Conservation (phyloP, 2,113 vertebrate species). For the Ochotona curzoniae region DNA sequence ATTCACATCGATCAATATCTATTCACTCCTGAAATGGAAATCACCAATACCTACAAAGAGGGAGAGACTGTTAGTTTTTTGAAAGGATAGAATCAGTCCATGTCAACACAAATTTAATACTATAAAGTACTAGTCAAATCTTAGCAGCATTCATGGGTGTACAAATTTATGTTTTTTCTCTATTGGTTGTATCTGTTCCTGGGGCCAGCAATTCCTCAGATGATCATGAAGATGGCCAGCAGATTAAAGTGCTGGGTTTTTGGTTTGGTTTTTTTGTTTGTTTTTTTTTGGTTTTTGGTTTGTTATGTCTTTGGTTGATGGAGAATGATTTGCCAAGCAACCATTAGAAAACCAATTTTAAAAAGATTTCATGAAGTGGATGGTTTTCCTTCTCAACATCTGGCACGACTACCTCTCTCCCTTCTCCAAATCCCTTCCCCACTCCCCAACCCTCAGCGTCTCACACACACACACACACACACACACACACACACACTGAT, state of each 20-base stretch:
- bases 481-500: not conserved
- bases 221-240: not conserved
- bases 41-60: too few relatives aligned
- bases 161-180: not conserved
- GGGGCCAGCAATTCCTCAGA: not conserved
- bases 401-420: not conserved
- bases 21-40: not conserved
- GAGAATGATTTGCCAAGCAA: not conserved
- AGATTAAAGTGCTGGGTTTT: not conserved
- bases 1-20: not conserved
- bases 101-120: not conserved
- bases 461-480: too few relatives aligned
- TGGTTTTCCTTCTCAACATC: conserved; percentile 37
- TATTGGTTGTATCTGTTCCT: not conserved
- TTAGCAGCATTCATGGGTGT: not conserved
- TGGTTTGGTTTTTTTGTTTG: not conserved
- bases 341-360: too few relatives aligned
- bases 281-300: not conserved
- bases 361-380: not conserved
- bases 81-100: not conserved
- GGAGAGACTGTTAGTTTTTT: not conserved
- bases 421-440: too few relatives aligned
- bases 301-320: not conserved
- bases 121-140: not conserved
- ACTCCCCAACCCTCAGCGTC: not conserved